A percentile compares a stretch with the other conserved stretches of the same genome.
These are phyloP conservation scores for Lapara coniferarum DNA, from an alignment of 2,888 invertebrate genomes.

Conservation along the genomic window DNA sequence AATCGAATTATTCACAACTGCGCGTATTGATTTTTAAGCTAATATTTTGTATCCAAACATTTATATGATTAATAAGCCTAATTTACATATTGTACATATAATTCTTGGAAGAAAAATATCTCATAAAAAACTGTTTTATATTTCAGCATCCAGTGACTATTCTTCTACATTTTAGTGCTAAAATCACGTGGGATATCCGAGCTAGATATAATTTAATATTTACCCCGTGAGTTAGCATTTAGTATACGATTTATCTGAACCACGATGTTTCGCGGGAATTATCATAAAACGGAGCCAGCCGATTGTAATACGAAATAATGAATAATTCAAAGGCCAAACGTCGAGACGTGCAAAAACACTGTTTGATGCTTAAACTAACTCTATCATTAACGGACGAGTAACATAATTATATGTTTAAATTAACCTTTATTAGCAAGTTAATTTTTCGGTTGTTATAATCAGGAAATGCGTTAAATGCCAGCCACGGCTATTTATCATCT, in stretches of 20 bases:
- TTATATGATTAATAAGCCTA: too few relatives aligned
- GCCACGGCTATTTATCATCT: slow-evolving; percentile 23
- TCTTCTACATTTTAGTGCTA: too few relatives aligned
- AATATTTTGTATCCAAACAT: too few relatives aligned
- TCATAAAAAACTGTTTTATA: too few relatives aligned
- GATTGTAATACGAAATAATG: slow-evolving; percentile 32
- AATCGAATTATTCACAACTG: too few relatives aligned
- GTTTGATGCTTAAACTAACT: slow-evolving; percentile 40
- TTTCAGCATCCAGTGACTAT: too few relatives aligned
- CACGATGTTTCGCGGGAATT: slow-evolving; percentile 29
- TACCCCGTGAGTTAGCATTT: not conserved
- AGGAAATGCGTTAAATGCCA: slow-evolving; percentile 37
- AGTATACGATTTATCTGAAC: not conserved
- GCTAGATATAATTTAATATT: not conserved
- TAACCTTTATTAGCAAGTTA: slow-evolving; percentile 35
- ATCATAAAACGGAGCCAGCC: slow-evolving; percentile 32
- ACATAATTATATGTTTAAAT: slow-evolving; percentile 50
- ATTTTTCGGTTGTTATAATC: slow-evolving; percentile 26
- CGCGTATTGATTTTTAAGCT: too few relatives aligned
- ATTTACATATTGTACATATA: not conserved
- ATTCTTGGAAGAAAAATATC: too few relatives aligned
- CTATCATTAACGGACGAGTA: slow-evolving; percentile 49
- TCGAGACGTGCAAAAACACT: slow-evolving; percentile 51
- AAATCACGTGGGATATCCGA: not conserved
- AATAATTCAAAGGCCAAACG: slow-evolving; percentile 51